Evolutionary conservation across 1,140 invertebrate species (phyloP).

Genomic region (Drosophila nasuta): DNA sequence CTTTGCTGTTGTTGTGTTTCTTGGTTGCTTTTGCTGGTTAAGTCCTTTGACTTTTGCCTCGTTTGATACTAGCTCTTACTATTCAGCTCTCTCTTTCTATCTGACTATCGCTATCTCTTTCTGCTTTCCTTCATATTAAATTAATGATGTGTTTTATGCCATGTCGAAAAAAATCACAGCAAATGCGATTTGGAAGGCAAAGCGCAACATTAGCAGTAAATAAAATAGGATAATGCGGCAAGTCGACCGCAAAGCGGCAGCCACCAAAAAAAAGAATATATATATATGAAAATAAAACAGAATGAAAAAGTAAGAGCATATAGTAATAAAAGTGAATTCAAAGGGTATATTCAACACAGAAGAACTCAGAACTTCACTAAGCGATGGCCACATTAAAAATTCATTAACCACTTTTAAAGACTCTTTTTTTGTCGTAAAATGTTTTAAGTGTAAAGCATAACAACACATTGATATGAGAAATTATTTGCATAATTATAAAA

Average conservation of each 20-base stretch:
- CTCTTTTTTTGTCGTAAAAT: background rate
- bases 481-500: too few species aligned
- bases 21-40: conserved; percentile 60
- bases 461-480: too few species aligned
- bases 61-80: conserved; percentile 48
- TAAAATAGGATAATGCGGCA: conserved; percentile 81
- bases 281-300: background rate
- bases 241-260: conserved; percentile 67
- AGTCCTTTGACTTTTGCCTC: conserved; percentile 74
- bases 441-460: too few species aligned
- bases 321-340: conserved; percentile 6
- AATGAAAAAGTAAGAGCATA: conserved; percentile 14
- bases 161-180: conserved; percentile 67
- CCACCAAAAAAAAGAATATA: conserved; percentile 12
- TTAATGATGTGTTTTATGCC: conserved; percentile 82
- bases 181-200: conserved; percentile 78
- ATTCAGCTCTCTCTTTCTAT: conserved; percentile 22
- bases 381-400: background rate
- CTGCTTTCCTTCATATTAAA: conserved; percentile 69
- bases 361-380: background rate
- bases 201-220: conserved; percentile 82
- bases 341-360: background rate
- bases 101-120: conserved; percentile 28
- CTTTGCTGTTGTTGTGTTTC: conserved; percentile 48
- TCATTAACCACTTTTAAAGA: too few species aligned